Conservation (phyloP, 1,140 invertebrate genomes). For the Trigoniulus corallinus region DNA sequence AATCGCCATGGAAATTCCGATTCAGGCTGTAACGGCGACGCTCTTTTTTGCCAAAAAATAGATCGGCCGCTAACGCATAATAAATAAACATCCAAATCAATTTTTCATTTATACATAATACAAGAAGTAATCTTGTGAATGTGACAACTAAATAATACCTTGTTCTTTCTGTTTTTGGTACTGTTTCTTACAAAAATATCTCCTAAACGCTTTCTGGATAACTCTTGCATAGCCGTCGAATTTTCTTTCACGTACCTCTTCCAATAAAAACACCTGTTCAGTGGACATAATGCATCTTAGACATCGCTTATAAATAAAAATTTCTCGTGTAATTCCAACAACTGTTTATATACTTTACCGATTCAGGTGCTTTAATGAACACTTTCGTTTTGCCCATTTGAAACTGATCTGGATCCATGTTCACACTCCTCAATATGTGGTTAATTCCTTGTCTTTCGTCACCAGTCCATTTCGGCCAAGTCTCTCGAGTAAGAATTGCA, state of each 20-base stretch:
- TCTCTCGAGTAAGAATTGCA: constrained; percentile 49
- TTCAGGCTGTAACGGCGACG: constrained; percentile 45
- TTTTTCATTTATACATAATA: neutral
- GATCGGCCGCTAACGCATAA: constrained; percentile 29
- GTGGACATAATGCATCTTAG: constrained; percentile 14
- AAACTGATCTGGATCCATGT: constrained; percentile 47
- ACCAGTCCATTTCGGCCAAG: constrained; percentile 45
- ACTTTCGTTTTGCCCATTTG: constrained; percentile 54
- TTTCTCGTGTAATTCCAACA: neutral
- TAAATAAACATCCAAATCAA: too few relatives aligned
- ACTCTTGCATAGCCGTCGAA: constrained; percentile 50
- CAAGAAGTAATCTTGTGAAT: constrained; percentile 3
- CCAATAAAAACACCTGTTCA: constrained; percentile 56
- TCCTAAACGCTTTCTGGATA: constrained; percentile 53
- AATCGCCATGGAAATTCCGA: constrained; percentile 55
- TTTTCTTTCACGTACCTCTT: constrained; percentile 50
- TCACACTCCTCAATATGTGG: constrained; percentile 39
- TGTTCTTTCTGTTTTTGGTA: constrained; percentile 41
- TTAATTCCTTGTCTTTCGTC: constrained; percentile 39
- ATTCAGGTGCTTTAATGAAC: constrained; percentile 60
- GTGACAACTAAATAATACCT: constrained; percentile 21
- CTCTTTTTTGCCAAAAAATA: constrained; percentile 50
- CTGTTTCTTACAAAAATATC: constrained; percentile 45
- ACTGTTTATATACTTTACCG: constrained; percentile 29
- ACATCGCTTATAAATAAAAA: constrained; percentile 4